Percentiles rank a stretch among this genome's conserved stretches.
Conservation (phyloP, 2,797 vertebrate genomes). For the Phoxinus dragarum region DNA sequence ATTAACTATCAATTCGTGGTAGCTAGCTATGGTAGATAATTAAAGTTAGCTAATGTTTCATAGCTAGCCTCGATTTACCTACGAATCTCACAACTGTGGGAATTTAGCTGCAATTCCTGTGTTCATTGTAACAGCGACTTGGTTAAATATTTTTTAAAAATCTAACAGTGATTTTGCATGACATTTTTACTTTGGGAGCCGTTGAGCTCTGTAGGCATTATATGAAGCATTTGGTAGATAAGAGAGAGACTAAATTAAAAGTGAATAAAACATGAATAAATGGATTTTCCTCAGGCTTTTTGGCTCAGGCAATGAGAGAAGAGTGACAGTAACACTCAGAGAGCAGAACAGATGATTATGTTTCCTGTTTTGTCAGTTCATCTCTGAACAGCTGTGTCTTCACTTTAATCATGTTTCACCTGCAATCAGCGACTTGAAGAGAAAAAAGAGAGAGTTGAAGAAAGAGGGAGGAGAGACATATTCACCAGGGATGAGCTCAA, state of each 20-base stretch:
- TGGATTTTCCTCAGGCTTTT: constrained; percentile 1
- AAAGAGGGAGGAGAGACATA: constrained; percentile 1
- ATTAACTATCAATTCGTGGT: background rate
- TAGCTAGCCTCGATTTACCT: background rate
- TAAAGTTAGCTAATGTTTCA: background rate
- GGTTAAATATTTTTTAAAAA: background rate
- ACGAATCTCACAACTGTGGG: background rate
- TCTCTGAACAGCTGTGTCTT: constrained; percentile 57
- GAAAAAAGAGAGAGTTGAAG: constrained; percentile 15
- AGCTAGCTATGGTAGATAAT: background rate
- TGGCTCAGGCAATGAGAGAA: background rate
- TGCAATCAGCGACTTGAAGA: constrained; percentile 57
- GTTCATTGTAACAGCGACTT: background rate
- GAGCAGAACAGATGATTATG: constrained; percentile 42
- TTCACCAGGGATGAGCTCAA: constrained; percentile 63
- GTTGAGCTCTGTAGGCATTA: background rate
- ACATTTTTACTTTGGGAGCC: background rate
- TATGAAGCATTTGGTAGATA: constrained; percentile 5
- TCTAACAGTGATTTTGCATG: background rate
- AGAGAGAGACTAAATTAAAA: constrained; percentile 20
- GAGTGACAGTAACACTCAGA: constrained; percentile 44
- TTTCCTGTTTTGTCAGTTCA: constrained; percentile 59
- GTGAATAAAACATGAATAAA: constrained; percentile 26
- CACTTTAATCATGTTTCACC: constrained; percentile 63
- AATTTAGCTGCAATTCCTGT: background rate